Percentiles rank a stretch among this genome's conserved stretches.
Conservation (phyloP, 2,797 vertebrate genomes). For the Sandelia bainsii region DNA sequence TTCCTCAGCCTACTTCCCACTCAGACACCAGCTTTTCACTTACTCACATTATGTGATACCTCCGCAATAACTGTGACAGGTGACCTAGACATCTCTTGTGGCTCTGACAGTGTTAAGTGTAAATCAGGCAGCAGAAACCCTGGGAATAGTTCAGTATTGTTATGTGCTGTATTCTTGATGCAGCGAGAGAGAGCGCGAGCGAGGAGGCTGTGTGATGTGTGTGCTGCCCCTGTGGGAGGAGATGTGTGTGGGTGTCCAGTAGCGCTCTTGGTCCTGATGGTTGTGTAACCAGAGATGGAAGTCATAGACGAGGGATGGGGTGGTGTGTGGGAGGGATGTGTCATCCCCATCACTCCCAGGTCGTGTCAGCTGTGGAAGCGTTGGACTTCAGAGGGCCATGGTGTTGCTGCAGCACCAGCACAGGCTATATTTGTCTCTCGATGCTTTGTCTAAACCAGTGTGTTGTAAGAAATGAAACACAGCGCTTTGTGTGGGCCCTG, state of each 20-base stretch:
- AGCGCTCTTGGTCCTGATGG: conserved; percentile 74
- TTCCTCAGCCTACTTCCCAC: conserved; percentile 34
- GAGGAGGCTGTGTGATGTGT: conserved; percentile 69
- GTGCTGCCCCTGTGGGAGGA: conserved; percentile 78
- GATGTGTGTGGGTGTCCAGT: conserved; percentile 81
- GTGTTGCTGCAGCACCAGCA: conserved; percentile 62
- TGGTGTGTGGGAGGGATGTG: conserved; percentile 84
- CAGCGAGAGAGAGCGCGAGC: conserved; percentile 35
- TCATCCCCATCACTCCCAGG: conserved; percentile 84
- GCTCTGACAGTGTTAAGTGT: conserved; percentile 59
- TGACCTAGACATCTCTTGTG: conserved; percentile 63
- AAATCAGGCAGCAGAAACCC: conserved; percentile 63
- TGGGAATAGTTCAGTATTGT: conserved; percentile 60
- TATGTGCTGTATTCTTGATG: conserved; percentile 49
- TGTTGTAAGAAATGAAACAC: conserved; percentile 43
- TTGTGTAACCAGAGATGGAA: conserved; percentile 85
- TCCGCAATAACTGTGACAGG: conserved; percentile 55
- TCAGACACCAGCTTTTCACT: conserved; percentile 51
- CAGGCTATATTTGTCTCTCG: conserved; percentile 77
- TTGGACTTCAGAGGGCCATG: conserved; percentile 81
- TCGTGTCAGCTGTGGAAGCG: conserved; percentile 79
- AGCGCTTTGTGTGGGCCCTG: conserved; percentile 56
- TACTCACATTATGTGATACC: conserved; percentile 44
- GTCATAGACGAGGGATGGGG: conserved; percentile 81
- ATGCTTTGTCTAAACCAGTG: conserved; percentile 62